Percentiles rank a stretch among this genome's conserved stretches.
Conservation (phyloP, 2,888 invertebrate genomes). For the Schizaphis graminum region DNA sequence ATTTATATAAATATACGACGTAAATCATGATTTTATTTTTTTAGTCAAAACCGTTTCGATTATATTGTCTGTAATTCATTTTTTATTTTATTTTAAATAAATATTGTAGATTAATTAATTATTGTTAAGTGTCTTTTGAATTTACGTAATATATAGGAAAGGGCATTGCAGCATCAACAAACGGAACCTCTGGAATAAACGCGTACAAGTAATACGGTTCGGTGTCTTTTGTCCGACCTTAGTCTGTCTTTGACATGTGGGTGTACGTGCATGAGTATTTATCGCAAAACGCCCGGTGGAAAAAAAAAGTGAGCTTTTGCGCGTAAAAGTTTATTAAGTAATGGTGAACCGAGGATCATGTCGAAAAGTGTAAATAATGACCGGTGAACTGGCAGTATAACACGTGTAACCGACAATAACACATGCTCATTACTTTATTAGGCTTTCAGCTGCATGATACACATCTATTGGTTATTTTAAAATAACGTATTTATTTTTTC, state of each 20-base stretch:
- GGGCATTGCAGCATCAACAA: not conserved
- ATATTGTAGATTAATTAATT: not conserved
- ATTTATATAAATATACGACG: not conserved
- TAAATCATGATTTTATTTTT: not conserved
- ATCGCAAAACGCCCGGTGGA: constrained; percentile 9
- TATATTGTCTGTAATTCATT: not conserved
- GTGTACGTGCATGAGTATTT: constrained; percentile 40
- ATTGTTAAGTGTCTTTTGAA: constrained; percentile 39
- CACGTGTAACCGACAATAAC: constrained; percentile 31
- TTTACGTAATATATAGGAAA: not conserved
- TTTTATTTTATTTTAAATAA: not conserved
- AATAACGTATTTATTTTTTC: not conserved
- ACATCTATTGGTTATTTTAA: not conserved
- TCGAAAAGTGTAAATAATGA: constrained; percentile 43
- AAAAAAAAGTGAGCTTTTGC: constrained; percentile 25
- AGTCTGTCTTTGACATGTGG: constrained; percentile 52
- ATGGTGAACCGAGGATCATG: constrained; percentile 11
- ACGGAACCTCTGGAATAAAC: constrained; percentile 22
- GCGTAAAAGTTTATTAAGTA: constrained; percentile 20
- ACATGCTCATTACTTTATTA: constrained; percentile 29
- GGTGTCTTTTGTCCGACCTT: constrained; percentile 40
- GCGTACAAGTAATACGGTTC: constrained; percentile 27
- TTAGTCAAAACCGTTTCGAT: not conserved
- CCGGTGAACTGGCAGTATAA: not conserved
- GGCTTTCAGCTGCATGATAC: not conserved